A percentile compares a stretch with the other conserved stretches of the same genome.
These are phyloP conservation scores for Orthosia gothica DNA, from an alignment of 2,888 invertebrate species.

Conservation along the genomic window DNA sequence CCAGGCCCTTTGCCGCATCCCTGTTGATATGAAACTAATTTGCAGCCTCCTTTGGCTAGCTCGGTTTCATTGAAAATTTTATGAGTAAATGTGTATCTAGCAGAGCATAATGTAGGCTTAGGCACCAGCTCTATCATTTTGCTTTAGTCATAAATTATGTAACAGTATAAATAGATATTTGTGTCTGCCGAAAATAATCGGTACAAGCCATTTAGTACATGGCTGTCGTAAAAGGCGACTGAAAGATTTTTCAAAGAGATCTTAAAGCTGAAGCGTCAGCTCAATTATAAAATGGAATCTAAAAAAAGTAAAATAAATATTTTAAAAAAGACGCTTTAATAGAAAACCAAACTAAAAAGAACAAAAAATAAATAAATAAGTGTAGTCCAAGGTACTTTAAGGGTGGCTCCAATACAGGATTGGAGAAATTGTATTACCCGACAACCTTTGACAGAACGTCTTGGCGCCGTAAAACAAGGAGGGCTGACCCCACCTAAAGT, in stretches of 20 bases:
- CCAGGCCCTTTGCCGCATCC: slow-evolving; percentile 35
- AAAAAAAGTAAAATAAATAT: too few species aligned
- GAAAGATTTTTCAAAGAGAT: background rate
- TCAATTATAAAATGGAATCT: too few species aligned
- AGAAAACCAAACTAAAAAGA: too few species aligned
- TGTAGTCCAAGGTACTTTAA: too few species aligned
- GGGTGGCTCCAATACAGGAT: too few species aligned
- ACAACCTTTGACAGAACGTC: too few species aligned
- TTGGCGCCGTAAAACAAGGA: too few species aligned
- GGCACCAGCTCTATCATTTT: slow-evolving; percentile 7
- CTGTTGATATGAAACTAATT: slow-evolving; percentile 49
- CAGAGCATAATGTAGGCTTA: background rate
- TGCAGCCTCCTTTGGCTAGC: slow-evolving; percentile 19
- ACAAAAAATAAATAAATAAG: too few species aligned
- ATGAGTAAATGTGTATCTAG: slow-evolving; percentile 17
- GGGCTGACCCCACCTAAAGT: too few species aligned
- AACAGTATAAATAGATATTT: background rate
- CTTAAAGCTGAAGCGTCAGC: too few species aligned
- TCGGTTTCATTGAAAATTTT: slow-evolving; percentile 27
- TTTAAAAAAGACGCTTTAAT: too few species aligned
- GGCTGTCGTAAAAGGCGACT: background rate
- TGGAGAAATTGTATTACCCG: too few species aligned
- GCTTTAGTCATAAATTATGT: background rate
- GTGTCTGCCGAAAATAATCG: background rate
- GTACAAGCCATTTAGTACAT: background rate